These are phyloP conservation scores for Etia nguti DNA, from an alignment of 2,113 vertebrate species.

Conservation along the genomic window DNA sequence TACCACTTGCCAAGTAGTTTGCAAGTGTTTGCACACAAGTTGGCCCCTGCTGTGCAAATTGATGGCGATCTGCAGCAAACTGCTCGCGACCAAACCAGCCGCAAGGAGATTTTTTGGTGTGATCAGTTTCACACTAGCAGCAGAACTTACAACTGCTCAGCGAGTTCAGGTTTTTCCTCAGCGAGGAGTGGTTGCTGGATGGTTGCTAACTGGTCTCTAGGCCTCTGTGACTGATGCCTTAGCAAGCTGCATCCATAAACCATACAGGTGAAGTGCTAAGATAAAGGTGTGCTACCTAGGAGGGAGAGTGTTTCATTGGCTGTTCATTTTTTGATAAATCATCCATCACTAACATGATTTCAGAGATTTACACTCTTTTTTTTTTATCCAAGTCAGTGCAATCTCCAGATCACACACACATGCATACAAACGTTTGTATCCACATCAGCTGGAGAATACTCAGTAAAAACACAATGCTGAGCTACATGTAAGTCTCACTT, in stretches of 20 bases:
- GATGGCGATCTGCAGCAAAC: fast-evolving
- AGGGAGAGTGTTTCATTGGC: background rate
- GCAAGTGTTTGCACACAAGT: background rate
- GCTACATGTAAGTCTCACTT: background rate
- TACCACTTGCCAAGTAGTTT: background rate
- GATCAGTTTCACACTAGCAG: background rate
- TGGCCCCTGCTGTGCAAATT: background rate
- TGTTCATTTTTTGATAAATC: background rate
- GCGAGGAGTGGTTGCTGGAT: background rate
- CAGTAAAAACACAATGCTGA: background rate
- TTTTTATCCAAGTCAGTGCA: background rate
- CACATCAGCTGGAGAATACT: background rate
- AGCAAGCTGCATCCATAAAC: background rate
- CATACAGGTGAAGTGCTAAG: background rate
- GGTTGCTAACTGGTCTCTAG: background rate
- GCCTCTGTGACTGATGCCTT: background rate
- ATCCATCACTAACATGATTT: background rate
- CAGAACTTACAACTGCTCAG: background rate
- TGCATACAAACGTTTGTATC: background rate
- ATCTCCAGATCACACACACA: background rate
- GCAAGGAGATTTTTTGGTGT: background rate
- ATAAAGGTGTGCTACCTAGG: background rate
- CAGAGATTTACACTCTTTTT: background rate
- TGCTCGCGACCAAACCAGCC: background rate
- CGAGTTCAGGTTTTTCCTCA: background rate